Conservation (phyloP, 2,888 invertebrate species). For the Hyalella azteca region DNA sequence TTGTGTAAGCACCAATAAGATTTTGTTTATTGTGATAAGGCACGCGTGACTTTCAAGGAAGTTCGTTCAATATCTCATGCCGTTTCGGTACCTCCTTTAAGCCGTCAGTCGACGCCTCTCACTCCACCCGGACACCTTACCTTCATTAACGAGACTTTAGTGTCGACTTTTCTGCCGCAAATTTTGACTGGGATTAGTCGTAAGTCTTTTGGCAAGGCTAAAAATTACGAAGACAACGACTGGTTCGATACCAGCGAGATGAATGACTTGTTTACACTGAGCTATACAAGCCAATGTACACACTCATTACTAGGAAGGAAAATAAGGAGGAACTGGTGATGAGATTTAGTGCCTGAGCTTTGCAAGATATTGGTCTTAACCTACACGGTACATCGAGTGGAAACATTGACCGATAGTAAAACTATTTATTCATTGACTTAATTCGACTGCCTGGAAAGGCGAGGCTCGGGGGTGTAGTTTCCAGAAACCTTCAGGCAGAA, state of each 20-base stretch:
- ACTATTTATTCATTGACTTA: no score
- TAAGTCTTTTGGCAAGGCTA: neutral
- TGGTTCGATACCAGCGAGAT: constrained; percentile 27
- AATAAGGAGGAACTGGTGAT: no score
- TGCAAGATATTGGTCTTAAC: neutral
- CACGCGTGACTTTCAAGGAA: constrained; percentile 4
- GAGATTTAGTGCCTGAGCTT: no score
- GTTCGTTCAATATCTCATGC: neutral
- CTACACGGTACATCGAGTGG: neutral
- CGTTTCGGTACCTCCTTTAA: neutral
- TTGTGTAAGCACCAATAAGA: neutral
- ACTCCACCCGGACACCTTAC: constrained; percentile 28
- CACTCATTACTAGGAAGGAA: no score
- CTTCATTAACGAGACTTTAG: constrained; percentile 25
- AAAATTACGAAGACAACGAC: constrained; percentile 25
- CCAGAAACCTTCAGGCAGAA: no score
- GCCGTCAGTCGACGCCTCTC: neutral
- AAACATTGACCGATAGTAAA: no score
- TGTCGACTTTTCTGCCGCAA: neutral
- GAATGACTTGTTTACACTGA: constrained; percentile 27
- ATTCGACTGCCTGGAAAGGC: no score
- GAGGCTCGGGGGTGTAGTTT: no score
- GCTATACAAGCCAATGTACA: constrained; percentile 2
- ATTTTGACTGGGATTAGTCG: constrained; percentile 2
- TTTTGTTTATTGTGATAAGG: neutral